Base-by-base conservation (phyloP, 2,888 invertebrate species). In the Dexiosoma caninum region DNA sequence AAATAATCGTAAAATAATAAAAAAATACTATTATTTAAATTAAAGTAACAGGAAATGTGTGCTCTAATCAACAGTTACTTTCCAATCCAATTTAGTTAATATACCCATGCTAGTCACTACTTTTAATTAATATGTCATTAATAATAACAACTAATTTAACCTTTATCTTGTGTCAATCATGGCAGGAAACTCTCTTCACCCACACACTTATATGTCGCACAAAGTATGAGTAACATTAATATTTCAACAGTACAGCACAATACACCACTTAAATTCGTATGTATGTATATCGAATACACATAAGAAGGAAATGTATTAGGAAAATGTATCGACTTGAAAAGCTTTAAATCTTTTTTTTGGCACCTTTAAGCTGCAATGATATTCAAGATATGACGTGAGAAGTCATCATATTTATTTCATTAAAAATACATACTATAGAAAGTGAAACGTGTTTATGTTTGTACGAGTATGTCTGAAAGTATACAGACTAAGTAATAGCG, bases 131-230 rank as follows among this genome's bases (percentile, higher is more conserved):
- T 42, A 51, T 51, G 66, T 21, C 49, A 75, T 75, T 76, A 76
- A 76, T 76, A 75, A 79, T 79, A 75, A 79, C 70, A 59, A 75
- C 32, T 59, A 70, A 70, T 80, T 80, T 66, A 74, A 74, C 44
- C 55, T 74, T 62, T 75, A 70, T 75, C 70, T 71, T 60, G 23
- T 80, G 79, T 75, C 79, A 80, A 80, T 80, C 75, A 66, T 32
- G 59, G 44, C 44, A 59, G 66, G 57, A 37, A 51, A 70, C 42
- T 59, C 1, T 14, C 23, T 35, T 2, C 19, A 74, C 19, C 14
- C 55, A 70, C 32, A 19, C 27, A 46, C n/a, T n/a, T n/a, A n/a
- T n/a, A 19, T 37, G 5, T 30, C 67, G 46, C 57, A 16, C 53
- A 46, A 9, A 35, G 27, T 40, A 10, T 7, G 37, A 30, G 12